A percentile compares a stretch with the other conserved stretches of the same genome.
Evolutionary conservation across 1,140 invertebrate species (phyloP).

Genomic region (Zaprionus africanus): DNA sequence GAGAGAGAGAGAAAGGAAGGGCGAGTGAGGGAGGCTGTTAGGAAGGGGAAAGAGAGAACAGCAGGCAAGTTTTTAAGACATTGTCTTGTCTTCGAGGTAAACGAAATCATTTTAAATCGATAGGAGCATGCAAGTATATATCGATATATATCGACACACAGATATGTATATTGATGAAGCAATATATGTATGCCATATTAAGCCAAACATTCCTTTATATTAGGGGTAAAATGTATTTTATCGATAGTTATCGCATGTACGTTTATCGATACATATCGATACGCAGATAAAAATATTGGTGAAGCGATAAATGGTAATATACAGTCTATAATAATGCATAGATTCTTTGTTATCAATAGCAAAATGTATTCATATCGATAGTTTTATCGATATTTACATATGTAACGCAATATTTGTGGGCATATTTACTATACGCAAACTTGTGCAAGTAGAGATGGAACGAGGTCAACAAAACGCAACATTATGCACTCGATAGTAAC

Average conservation of each 20-base stretch:
- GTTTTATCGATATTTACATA: background rate
- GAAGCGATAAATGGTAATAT: too few relatives aligned
- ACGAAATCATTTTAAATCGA: background rate
- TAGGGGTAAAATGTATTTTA: background rate
- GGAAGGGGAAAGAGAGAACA: background rate
- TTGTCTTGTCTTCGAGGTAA: background rate
- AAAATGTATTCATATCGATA: background rate
- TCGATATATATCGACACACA: background rate
- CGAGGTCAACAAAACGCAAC: background rate
- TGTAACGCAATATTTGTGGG: too few relatives aligned
- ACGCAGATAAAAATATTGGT: background rate
- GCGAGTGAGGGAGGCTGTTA: background rate
- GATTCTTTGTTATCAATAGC: too few relatives aligned
- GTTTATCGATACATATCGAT: background rate
- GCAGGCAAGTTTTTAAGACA: slow-evolving; percentile 1
- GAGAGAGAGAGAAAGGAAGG: background rate
- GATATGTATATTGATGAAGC: background rate
- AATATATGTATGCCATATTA: too few relatives aligned
- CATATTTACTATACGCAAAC: background rate
- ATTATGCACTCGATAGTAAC: background rate
- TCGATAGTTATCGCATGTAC: background rate
- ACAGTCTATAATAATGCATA: too few relatives aligned
- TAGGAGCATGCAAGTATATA: background rate
- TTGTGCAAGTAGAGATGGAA: too few relatives aligned
- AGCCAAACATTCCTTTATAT: too few relatives aligned